Evolutionary conservation across 53 echinoderm and acorn worm species (phyloP), one percentile per base, ranked within the genome.

Genomic region (Actinopyga echinites): DNA sequence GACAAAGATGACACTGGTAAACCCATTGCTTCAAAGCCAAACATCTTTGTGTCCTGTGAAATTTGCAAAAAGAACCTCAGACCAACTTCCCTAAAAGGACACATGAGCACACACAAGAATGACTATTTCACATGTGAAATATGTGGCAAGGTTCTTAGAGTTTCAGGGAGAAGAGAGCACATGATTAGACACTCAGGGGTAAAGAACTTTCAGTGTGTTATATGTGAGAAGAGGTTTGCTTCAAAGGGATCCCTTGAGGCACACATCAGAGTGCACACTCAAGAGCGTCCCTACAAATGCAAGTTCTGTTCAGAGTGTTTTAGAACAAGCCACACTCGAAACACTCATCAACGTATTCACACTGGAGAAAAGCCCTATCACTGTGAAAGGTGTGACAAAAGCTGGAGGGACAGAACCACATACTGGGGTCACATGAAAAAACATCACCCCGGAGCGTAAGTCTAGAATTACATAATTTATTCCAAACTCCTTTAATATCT

Each of bases 391-490:
- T 79, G 79, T 37, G 37, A 79, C 22, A 79, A 79, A 33, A 79
- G 60, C 58, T 79, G 79, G 79, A 56, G 57, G 79, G 59, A 79
- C 57, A 20, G 57, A 21, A 79, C 79, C 29, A 79, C 79, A 15
- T 57, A 57, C 79, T 79, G 79, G 79, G 57, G 79, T 10, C 79
- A 79, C 79, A 79, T 79, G 79, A 79, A 59, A 57, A 79, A 79
- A 17, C 79, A 79, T 79, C 79, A 79, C 34, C 79, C 79, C 3
- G 79, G 79, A 58, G 79, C n/a, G 79, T 79, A 79, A 79, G 79
- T 79, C 12, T 62, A 24, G 22, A 4, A 6, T 8, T 62, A 62
- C 9, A 26, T 2, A 8, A 10, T 26, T 5, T 30, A 3, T 62
- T 62, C 55, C 55, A 54, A n/a, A n/a, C n/a, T n/a, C n/a, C n/a